A percentile compares a stretch with the other conserved stretches of the same genome.
These are phyloP conservation scores for Oryzias sinensis DNA, from an alignment of 2,797 vertebrate species.

Conservation along the genomic window DNA sequence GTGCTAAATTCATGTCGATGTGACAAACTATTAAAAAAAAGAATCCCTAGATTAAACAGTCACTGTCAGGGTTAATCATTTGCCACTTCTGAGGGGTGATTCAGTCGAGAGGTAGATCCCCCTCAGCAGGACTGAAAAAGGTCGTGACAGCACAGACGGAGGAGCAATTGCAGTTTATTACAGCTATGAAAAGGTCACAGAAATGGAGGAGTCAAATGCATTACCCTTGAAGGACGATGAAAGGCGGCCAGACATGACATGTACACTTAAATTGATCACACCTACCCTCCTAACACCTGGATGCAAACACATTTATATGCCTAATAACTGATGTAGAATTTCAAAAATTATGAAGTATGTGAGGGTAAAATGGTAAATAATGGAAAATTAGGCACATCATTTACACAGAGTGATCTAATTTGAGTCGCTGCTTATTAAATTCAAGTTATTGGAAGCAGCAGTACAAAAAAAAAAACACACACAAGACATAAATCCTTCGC, in stretches of 20 bases:
- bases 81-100: conserved; percentile 40
- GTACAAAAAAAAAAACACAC: neutral
- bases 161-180: conserved; percentile 62
- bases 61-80: conserved; percentile 45
- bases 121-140: conserved; percentile 7
- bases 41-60: conserved; percentile 44
- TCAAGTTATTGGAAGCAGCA: neutral
- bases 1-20: conserved; percentile 36
- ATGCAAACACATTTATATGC: conserved; percentile 1
- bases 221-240: conserved; percentile 52
- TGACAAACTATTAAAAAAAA: conserved; percentile 34
- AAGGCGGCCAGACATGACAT: conserved; percentile 18
- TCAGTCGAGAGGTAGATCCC: conserved; percentile 18
- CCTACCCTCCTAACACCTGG: conserved; percentile 7
- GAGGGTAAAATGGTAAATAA: no score
- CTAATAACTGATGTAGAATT: conserved; percentile 4
- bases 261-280: conserved; percentile 16
- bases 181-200: conserved; percentile 62
- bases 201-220: conserved; percentile 33
- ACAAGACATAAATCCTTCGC: neutral
- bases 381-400: conserved; percentile 5
- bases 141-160: conserved; percentile 40
- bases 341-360: neutral
- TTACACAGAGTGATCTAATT: conserved; percentile 20
- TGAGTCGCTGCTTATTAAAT: conserved; percentile 20